Evolutionary conservation across 2,113 vertebrate genomes (phyloP).

Genomic region (Calonectris borealis): DNA sequence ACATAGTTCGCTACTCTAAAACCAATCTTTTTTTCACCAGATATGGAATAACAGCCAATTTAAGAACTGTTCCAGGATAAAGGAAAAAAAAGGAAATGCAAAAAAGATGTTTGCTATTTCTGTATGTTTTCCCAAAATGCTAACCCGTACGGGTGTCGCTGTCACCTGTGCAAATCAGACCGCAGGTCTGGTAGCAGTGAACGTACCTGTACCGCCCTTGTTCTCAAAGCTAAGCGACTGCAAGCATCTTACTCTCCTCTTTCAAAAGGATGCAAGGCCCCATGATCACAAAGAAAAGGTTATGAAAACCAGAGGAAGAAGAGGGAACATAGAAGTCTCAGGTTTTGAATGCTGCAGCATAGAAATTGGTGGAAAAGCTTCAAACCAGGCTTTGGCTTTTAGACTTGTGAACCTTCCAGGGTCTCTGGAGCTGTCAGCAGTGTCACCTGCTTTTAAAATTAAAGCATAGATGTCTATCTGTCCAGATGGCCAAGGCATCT

Average conservation of each 20-base stretch:
- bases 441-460: neutral
- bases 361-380: neutral
- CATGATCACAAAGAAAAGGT: neutral
- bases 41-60: neutral
- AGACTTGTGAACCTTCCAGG: neutral
- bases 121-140: neutral
- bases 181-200: neutral
- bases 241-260: neutral
- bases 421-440: neutral
- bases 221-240: neutral
- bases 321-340: neutral
- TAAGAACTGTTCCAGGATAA: neutral
- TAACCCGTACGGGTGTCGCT: neutral
- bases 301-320: neutral
- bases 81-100: neutral
- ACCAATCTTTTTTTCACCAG: neutral
- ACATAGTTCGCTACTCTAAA: neutral
- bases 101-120: neutral
- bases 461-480: constrained; percentile 18
- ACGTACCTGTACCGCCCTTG: neutral
- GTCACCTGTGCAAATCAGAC: neutral
- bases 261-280: neutral
- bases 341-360: neutral
- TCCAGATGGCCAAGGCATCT: constrained; percentile 51
- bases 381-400: neutral